phyloP scores from a whole-genome alignment of 2,113 vertebrate species.

The Muntiacus muntjak region DNA sequence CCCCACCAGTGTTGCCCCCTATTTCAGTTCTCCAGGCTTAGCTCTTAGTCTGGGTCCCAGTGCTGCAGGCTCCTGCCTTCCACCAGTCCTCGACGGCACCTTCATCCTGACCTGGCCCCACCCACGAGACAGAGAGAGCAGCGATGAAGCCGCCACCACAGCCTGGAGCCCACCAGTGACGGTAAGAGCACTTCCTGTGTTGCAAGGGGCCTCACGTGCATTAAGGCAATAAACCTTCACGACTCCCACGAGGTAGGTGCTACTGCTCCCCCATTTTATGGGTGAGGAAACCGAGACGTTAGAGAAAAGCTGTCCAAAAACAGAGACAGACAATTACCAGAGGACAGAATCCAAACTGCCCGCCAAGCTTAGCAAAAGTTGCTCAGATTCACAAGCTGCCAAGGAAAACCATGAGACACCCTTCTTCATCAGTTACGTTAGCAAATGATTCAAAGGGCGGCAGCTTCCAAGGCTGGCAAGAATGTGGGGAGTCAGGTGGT shows the following conservation, averaged over 20 bases:
- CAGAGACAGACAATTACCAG: not conserved
- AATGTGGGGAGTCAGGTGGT: fast-evolving
- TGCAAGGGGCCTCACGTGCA: fast-evolving
- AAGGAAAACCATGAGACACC: not conserved
- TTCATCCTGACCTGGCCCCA: not conserved
- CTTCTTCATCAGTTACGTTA: not conserved
- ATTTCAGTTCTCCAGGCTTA: not conserved
- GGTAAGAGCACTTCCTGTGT: not conserved
- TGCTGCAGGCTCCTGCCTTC: not conserved
- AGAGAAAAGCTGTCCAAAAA: not conserved
- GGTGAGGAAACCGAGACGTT: not conserved
- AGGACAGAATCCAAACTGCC: not conserved
- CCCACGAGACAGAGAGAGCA: not conserved
- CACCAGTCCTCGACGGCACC: fast-evolving
- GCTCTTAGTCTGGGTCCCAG: not conserved
- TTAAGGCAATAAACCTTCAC: not conserved
- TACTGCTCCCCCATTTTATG: not conserved
- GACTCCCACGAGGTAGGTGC: fast-evolving
- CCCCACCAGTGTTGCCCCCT: fast-evolving
- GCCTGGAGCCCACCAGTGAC: no score
- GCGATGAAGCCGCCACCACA: fast-evolving
- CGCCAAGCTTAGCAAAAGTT: not conserved
- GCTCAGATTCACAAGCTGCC: not conserved
- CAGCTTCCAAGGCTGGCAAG: not conserved
- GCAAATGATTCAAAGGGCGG: not conserved